A percentile compares a stretch with the other conserved stretches of the same genome.
Conservation (phyloP, 2,113 vertebrate genomes). For the Scatophagus argus region DNA sequence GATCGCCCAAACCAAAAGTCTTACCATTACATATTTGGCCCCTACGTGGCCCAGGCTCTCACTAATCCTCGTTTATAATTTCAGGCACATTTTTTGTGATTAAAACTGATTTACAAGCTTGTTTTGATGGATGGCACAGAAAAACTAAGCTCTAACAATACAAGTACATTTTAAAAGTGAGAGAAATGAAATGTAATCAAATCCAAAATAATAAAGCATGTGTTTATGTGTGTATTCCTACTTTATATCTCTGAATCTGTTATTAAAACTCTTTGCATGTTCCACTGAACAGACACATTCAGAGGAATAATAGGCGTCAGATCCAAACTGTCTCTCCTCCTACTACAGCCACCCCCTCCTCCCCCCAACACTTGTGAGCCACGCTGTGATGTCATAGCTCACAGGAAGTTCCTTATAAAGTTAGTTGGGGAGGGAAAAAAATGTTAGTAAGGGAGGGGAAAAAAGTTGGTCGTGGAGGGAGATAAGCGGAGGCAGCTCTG, state of each 20-base stretch:
- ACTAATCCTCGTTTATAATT: constrained; percentile 82
- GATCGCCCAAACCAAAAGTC: constrained; percentile 59
- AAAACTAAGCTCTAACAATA: not conserved
- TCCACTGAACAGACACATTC: constrained; percentile 36
- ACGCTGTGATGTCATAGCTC: constrained; percentile 70
- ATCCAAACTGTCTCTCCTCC: constrained; percentile 38
- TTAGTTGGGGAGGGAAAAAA: constrained; percentile 40
- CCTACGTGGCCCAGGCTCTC: constrained; percentile 56
- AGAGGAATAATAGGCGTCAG: constrained; percentile 29
- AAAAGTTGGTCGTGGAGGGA: constrained; percentile 62
- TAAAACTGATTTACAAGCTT: not conserved
- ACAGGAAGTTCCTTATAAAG: constrained; percentile 86
- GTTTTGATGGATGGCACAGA: not conserved
- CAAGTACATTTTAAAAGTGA: not conserved
- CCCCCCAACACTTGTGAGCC: constrained; percentile 31
- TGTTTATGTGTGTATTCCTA: not conserved
- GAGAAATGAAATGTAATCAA: not conserved
- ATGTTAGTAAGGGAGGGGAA: constrained; percentile 55
- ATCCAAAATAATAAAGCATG: not conserved
- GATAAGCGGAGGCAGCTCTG: constrained; percentile 63
- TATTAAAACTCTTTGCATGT: constrained; percentile 25
- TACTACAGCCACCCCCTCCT: constrained; percentile 12
- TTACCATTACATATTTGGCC: constrained; percentile 76
- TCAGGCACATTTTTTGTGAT: constrained; percentile 72
- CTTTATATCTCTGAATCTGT: constrained; percentile 3